Evolutionary conservation across 2,888 invertebrate genomes (phyloP), one percentile per base, ranked within the genome.

Genomic region (Orthosia gothica): DNA sequence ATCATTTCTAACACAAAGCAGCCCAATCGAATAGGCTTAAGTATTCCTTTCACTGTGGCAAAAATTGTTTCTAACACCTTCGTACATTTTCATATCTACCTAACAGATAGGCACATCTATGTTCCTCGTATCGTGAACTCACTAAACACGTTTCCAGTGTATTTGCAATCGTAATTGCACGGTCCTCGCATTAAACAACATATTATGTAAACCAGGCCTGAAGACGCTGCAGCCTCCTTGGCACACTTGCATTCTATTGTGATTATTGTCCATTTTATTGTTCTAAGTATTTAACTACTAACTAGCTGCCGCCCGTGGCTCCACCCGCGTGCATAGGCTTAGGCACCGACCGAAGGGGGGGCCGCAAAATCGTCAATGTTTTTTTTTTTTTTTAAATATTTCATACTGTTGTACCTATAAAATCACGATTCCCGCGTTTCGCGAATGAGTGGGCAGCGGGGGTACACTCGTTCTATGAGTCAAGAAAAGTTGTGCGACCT

Each of bases 221-320:
- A 81, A 86, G 85, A 86, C 32, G 87, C n/a, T 72, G 16, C 78
- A 52, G 59, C 62, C 64, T 82, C 87, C 85, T 85, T 85, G 87
- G 74, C 87, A 84, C 64, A 86, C 77, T 79, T 82, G 57, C 82
- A 65, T 74, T 63, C 62, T 65, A 59, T 64, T 59, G 73, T 79
- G 55, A 47, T 59, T 64, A 66, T 62, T 79, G 40, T 74, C 32
- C 13, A 70, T 45, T 18, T 62, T 70, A 78, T 58, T 78, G 23
- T 65, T 61, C 9, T 20, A 15, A 15, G 9, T 40, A 40, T 40
- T 40, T 40, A 40, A 40, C 9, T 40, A 40, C 40, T 40, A n/a
- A 40, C 40, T 40, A 40, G 40, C 40, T 40, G 9, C 40, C 40
- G 9, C 7, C 9, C 40, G 40, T 40, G 9, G 9, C 40, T 40